These are phyloP conservation scores for Tetrao urogallus DNA, from an alignment of 2,113 vertebrate genomes.

Conservation along the genomic window DNA sequence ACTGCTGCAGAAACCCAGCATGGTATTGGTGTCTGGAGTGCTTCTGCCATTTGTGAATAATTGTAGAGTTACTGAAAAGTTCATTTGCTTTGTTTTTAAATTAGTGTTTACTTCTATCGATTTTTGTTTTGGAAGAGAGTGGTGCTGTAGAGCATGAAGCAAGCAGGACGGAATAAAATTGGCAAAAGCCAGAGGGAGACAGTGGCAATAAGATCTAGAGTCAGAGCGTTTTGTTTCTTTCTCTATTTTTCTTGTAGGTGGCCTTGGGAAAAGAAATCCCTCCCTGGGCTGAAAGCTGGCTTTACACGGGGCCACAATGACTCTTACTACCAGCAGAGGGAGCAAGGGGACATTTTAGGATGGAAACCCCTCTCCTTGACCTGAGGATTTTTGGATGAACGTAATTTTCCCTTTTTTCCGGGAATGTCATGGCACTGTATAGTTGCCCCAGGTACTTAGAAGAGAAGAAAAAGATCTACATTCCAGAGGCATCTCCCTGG, in stretches of 20 bases:
- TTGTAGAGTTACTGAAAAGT: background rate
- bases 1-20: background rate
- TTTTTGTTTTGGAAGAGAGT: background rate
- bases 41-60: background rate
- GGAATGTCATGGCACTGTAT: background rate
- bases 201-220: background rate
- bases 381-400: background rate
- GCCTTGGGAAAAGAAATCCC: background rate
- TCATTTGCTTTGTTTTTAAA: slow-evolving; percentile 28
- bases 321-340: background rate
- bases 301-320: background rate
- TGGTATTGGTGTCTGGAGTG: background rate
- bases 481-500: background rate
- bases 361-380: background rate
- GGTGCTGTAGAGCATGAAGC: background rate
- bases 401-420: background rate
- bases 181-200: background rate
- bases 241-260: background rate
- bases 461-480: background rate
- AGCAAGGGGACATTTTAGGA: background rate
- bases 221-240: background rate
- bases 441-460: background rate
- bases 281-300: background rate
- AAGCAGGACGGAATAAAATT: background rate
- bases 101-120: background rate